Conservation (phyloP, 2,888 invertebrate species). For the Chelonus formosanus region DNA sequence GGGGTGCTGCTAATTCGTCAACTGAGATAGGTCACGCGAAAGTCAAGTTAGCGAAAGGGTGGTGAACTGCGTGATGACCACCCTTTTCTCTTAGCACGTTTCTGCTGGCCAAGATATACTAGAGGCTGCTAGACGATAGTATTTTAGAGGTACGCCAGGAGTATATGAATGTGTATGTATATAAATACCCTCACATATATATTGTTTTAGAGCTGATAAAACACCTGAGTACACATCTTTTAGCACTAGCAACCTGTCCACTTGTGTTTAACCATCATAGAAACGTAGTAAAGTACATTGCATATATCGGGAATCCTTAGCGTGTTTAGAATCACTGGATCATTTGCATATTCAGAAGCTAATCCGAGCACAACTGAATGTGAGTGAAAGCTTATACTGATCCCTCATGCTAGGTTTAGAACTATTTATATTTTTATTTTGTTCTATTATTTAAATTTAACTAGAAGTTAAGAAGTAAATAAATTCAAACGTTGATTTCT, state of each 20-base stretch:
- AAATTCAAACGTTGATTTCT: too few relatives aligned
- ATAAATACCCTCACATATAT: not conserved
- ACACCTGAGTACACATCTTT: conserved; percentile 23
- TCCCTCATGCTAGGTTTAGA: conserved; percentile 33
- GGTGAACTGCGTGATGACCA: conserved; percentile 43
- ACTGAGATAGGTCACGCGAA: conserved; percentile 45
- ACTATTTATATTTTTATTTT: too few relatives aligned
- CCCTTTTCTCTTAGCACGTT: conserved; percentile 18
- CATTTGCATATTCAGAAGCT: conserved; percentile 46
- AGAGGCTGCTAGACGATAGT: too few relatives aligned
- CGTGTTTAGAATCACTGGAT: conserved; percentile 38
- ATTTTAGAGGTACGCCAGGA: not conserved
- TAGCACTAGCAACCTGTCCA: not conserved
- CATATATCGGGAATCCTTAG: conserved; percentile 41
- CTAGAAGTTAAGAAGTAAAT: too few relatives aligned
- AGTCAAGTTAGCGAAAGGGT: conserved; percentile 43
- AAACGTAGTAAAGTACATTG: conserved; percentile 15
- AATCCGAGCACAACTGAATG: conserved; percentile 34
- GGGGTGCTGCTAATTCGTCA: conserved; percentile 26
- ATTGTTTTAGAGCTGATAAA: not conserved
- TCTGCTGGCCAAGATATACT: too few relatives aligned
- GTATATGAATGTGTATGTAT: conserved; percentile 2
- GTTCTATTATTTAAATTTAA: too few relatives aligned
- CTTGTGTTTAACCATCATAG: conserved; percentile 15
- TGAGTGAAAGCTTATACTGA: conserved; percentile 32